Percentiles rank a stretch among this genome's conserved stretches.
These are phyloP conservation scores for Neopelma chrysocephalum DNA, from an alignment of 2,797 vertebrate genomes.

Conservation along the genomic window DNA sequence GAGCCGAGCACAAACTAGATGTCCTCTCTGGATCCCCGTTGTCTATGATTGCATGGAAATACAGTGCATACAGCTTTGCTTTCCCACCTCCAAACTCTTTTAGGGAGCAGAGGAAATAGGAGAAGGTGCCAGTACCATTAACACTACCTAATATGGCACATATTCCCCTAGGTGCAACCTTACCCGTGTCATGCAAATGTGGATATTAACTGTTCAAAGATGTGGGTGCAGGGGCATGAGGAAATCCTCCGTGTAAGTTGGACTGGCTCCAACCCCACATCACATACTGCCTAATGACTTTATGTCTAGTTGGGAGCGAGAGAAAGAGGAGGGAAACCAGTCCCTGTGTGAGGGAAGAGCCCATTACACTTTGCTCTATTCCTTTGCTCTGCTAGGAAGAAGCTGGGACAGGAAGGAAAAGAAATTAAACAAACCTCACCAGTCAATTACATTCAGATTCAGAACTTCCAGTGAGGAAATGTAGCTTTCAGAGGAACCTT, in stretches of 20 bases:
- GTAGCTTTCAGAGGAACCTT: neutral
- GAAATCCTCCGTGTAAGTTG: neutral
- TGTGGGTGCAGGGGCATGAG: neutral
- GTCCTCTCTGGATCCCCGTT: neutral
- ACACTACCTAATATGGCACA: neutral
- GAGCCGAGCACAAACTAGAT: constrained; percentile 34
- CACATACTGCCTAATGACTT: constrained; percentile 16
- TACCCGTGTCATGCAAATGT: neutral
- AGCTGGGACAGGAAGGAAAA: neutral
- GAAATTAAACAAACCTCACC: neutral
- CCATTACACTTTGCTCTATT: neutral
- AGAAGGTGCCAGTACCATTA: constrained; percentile 43
- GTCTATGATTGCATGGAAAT: neutral
- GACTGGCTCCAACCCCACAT: constrained; percentile 6
- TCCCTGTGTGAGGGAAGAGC: neutral
- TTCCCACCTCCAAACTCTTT: neutral
- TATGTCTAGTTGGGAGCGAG: neutral
- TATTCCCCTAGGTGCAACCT: neutral
- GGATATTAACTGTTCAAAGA: constrained; percentile 11
- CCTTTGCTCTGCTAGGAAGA: neutral
- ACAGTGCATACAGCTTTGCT: neutral
- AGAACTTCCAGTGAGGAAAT: neutral
- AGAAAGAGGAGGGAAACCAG: neutral
- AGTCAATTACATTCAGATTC: neutral
- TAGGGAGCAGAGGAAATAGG: constrained; percentile 14